These are phyloP conservation scores for Netelia inedita DNA, from an alignment of 2,888 invertebrate genomes.

Conservation along the genomic window DNA sequence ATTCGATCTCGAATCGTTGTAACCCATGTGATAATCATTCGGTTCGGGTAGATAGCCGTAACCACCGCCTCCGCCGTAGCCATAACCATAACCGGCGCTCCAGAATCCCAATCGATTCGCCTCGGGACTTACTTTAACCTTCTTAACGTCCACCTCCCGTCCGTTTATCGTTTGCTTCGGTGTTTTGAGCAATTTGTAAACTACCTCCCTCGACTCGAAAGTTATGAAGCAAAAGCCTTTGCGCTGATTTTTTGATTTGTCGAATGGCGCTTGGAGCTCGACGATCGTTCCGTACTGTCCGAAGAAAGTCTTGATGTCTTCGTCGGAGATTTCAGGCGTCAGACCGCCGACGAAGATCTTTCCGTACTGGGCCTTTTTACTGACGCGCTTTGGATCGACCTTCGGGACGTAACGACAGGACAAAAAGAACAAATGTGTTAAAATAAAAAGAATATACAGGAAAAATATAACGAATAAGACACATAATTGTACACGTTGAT, in stretches of 20 bases:
- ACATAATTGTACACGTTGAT: background rate
- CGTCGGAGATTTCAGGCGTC: slow-evolving; percentile 88
- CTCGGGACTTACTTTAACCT: slow-evolving; percentile 87
- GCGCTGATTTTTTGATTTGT: slow-evolving; percentile 88
- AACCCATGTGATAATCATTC: slow-evolving; percentile 83
- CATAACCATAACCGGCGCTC: slow-evolving; percentile 82
- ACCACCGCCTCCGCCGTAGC: slow-evolving; percentile 79
- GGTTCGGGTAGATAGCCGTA: slow-evolving; percentile 83
- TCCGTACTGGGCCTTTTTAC: slow-evolving; percentile 88
- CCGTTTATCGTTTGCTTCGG: slow-evolving; percentile 87
- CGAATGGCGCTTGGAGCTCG: slow-evolving; percentile 89
- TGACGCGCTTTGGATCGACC: slow-evolving; percentile 89
- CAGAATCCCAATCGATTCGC: slow-evolving; percentile 83
- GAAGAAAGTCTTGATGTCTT: slow-evolving; percentile 88
- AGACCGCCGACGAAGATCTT: slow-evolving; percentile 90
- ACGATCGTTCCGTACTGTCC: slow-evolving; percentile 88
- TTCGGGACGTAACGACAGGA: slow-evolving; percentile 60
- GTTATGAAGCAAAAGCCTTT: slow-evolving; percentile 89
- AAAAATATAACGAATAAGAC: background rate
- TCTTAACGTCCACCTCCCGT: slow-evolving; percentile 87
- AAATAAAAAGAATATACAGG: background rate
- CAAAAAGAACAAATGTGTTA: slow-evolving; percentile 16
- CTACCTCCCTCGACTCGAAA: slow-evolving; percentile 88
- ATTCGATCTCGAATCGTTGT: slow-evolving; percentile 84
- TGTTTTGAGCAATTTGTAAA: slow-evolving; percentile 87